These are phyloP conservation scores for Contarinia nasturtii DNA, from an alignment of 1,140 invertebrate genomes.

Conservation along the genomic window DNA sequence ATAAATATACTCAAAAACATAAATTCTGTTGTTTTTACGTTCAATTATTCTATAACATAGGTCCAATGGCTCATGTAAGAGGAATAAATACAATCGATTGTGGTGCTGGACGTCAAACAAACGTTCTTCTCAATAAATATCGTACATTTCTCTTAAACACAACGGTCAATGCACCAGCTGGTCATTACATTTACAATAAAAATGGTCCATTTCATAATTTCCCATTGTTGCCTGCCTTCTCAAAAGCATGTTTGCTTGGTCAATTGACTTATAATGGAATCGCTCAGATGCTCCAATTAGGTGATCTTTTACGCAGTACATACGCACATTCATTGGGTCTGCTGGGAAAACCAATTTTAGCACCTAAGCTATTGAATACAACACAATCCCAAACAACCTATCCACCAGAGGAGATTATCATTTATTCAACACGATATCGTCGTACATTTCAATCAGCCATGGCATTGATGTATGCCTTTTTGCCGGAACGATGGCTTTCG, in stretches of 20 bases:
- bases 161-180: conserved; percentile 24
- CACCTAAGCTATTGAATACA: not conserved
- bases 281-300: conserved; percentile 57
- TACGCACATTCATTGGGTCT: conserved; percentile 41
- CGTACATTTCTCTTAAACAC: conserved; percentile 38
- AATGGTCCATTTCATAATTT: conserved; percentile 68
- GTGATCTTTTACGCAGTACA: conserved; percentile 43
- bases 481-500: conserved; percentile 30
- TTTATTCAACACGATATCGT: conserved; percentile 65
- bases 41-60: too few relatives aligned
- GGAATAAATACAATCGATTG: conserved; percentile 61
- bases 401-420: conserved; percentile 38
- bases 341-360: conserved; percentile 10
- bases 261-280: conserved; percentile 47
- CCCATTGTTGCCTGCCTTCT: conserved; percentile 43
- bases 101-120: conserved; percentile 27
- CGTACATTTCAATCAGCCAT: conserved; percentile 78
- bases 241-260: conserved; percentile 38
- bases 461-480: conserved; percentile 56
- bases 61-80: conserved; percentile 57
- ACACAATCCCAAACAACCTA: conserved; percentile 9
- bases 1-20: too few relatives aligned
- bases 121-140: conserved; percentile 27
- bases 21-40: too few relatives aligned
- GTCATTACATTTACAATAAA: conserved; percentile 48